Conservation (phyloP, 2,797 vertebrate genomes). For the Notamacropus eugenii region DNA sequence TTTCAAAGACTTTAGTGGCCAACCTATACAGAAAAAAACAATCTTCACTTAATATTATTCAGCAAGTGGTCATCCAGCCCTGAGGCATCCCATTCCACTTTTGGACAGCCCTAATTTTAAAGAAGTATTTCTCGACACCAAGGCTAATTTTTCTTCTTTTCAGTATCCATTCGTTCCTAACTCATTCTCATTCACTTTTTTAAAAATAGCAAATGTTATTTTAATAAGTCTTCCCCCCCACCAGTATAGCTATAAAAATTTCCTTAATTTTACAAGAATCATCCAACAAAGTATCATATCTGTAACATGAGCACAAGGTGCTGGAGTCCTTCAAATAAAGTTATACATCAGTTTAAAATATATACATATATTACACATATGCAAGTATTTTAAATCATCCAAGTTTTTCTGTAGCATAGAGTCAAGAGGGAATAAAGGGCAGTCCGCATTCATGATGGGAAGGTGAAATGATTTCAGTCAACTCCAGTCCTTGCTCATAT, state of each 20-base stretch:
- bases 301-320: slow-evolving; percentile 79
- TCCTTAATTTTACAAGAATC: slow-evolving; percentile 83
- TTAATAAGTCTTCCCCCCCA: slow-evolving; percentile 83
- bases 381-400: slow-evolving; percentile 83
- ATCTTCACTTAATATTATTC: background rate
- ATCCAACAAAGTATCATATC: slow-evolving; percentile 81
- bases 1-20: background rate
- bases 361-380: slow-evolving; percentile 83
- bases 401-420: slow-evolving; percentile 78
- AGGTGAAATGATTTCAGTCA: slow-evolving; percentile 80
- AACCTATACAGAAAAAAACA: background rate
- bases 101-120: background rate
- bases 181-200: background rate
- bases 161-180: background rate
- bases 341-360: slow-evolving; percentile 86
- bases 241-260: slow-evolving; percentile 83
- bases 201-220: slow-evolving; percentile 82
- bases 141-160: background rate
- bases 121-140: background rate
- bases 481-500: slow-evolving; percentile 89
- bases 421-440: slow-evolving; percentile 84
- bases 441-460: slow-evolving; percentile 86
- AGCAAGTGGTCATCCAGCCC: background rate
- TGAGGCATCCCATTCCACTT: background rate
- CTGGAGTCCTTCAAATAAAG: slow-evolving; percentile 84